Evolutionary conservation across 2,888 invertebrate species (phyloP).

Genomic region (Nudaria mundana): DNA sequence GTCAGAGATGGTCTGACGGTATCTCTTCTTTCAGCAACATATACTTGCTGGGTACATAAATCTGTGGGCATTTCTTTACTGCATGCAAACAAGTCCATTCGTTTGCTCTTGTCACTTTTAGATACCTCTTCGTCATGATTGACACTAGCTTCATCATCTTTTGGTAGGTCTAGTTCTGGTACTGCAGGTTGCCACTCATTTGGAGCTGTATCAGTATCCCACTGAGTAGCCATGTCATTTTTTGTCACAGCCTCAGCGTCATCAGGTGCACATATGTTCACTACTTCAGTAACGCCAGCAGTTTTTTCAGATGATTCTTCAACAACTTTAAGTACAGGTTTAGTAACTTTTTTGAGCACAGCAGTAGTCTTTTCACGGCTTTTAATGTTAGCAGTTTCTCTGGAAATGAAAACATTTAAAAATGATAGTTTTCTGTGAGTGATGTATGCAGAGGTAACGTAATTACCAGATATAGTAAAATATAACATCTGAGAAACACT

Average conservation of each 20-base stretch:
- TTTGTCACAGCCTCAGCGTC: slow-evolving; percentile 24
- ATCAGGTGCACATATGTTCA: slow-evolving; percentile 18
- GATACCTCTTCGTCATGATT: slow-evolving; percentile 43
- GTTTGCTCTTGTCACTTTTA: slow-evolving; percentile 50
- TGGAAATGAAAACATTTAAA: slow-evolving; percentile 26
- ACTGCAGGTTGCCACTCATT: slow-evolving; percentile 57
- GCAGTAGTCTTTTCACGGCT: slow-evolving; percentile 61
- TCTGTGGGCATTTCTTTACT: slow-evolving; percentile 73
- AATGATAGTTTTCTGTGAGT: no score
- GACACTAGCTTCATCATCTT: slow-evolving; percentile 46
- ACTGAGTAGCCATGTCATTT: slow-evolving; percentile 68
- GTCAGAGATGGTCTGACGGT: slow-evolving; percentile 54
- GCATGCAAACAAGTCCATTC: slow-evolving; percentile 63
- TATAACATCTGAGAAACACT: no score
- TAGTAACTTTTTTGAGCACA: slow-evolving; percentile 42
- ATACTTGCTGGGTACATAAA: slow-evolving; percentile 48
- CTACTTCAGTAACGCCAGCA: slow-evolving; percentile 13
- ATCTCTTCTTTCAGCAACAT: slow-evolving; percentile 32
- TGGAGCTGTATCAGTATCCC: slow-evolving; percentile 52
- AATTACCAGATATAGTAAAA: no score
- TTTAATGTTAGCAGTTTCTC: slow-evolving; percentile 67
- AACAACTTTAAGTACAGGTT: slow-evolving; percentile 28
- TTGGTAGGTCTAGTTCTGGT: slow-evolving; percentile 50
- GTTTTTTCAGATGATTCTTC: slow-evolving; percentile 20
- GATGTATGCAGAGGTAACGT: no score